These are phyloP conservation scores for Mustelus asterias DNA, from an alignment of 2,113 vertebrate genomes.

Conservation along the genomic window DNA sequence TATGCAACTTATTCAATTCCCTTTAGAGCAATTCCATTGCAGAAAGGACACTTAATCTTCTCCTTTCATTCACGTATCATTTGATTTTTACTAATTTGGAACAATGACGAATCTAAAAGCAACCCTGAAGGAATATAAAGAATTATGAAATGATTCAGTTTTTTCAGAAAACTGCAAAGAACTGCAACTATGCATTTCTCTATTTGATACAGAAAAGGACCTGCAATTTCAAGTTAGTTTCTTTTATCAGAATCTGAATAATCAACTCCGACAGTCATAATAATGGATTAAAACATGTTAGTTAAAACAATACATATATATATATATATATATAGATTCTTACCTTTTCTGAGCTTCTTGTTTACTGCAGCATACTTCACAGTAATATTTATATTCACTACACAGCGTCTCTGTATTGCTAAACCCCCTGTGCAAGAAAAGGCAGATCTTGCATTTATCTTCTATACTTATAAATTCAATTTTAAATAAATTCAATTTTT, in stretches of 20 bases:
- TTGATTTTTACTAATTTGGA: background rate
- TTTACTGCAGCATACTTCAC: slow-evolving; percentile 77
- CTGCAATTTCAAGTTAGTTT: background rate
- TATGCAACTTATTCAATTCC: background rate
- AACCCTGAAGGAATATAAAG: background rate
- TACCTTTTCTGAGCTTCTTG: slow-evolving; percentile 78
- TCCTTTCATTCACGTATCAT: no score
- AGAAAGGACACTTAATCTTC: background rate
- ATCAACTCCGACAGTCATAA: background rate
- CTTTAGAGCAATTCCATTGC: background rate
- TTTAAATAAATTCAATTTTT: background rate
- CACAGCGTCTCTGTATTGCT: slow-evolving; percentile 77
- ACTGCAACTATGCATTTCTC: background rate
- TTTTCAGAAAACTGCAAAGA: background rate
- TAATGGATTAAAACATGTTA: background rate
- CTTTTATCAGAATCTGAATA: background rate
- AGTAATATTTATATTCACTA: slow-evolving; percentile 77
- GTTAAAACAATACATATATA: background rate
- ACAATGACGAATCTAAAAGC: background rate
- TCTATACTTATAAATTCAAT: background rate
- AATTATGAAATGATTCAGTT: background rate
- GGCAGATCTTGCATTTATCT: background rate
- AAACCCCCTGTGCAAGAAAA: slow-evolving; percentile 58
- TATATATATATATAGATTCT: background rate
- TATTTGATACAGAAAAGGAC: background rate